These are phyloP conservation scores for Morinoia aosen DNA, from an alignment of 2,888 invertebrate species.

Conservation along the genomic window DNA sequence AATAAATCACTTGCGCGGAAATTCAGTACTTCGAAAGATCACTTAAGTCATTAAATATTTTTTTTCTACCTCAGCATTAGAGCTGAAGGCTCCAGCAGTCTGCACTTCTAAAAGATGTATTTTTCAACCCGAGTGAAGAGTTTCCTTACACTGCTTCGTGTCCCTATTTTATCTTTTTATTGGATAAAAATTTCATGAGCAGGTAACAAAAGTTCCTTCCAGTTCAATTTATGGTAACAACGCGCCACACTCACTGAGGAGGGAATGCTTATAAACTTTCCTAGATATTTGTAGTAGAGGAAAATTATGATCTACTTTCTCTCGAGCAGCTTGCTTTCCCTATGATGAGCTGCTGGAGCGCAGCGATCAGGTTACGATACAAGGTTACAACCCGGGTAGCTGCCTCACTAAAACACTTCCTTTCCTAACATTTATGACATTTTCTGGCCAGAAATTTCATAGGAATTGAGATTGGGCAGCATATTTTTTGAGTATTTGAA, in stretches of 20 bases:
- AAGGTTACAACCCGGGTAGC: no score
- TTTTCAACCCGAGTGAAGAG: not conserved
- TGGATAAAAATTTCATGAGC: not conserved
- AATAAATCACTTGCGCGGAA: no score
- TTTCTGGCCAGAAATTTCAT: not conserved
- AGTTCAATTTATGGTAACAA: not conserved
- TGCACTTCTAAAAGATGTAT: no score
- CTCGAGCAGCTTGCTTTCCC: not conserved
- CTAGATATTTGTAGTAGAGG: not conserved
- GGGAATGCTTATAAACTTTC: not conserved
- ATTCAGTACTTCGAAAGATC: no score
- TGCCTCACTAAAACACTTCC: not conserved
- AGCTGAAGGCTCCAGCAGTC: no score
- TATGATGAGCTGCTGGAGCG: not conserved
- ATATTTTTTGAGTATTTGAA: not conserved
- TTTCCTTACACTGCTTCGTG: not conserved
- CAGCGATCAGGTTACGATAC: not conserved
- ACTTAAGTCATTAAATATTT: no score
- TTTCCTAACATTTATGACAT: not conserved
- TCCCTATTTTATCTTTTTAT: not conserved
- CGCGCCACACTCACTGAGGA: not conserved
- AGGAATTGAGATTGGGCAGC: not conserved
- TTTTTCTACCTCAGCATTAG: no score
- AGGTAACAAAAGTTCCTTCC: not conserved
- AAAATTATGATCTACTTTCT: not conserved